Base-by-base conservation (phyloP, 2,888 invertebrate genomes). In the Eupithecia abbreviata region DNA sequence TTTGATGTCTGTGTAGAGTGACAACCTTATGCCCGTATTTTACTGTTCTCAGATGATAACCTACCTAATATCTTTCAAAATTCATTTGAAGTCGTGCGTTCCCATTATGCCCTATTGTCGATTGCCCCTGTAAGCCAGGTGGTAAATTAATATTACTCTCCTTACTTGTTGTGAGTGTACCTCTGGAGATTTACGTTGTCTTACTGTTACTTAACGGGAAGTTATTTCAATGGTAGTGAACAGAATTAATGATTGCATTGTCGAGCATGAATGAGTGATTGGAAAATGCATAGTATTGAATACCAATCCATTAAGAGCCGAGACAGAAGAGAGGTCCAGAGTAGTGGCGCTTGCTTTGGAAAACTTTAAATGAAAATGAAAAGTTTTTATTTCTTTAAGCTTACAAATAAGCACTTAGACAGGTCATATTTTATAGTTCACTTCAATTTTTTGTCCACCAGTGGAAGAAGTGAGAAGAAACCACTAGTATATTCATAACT, bases 261-360 rank as follows among this genome's bases (percentile, higher is more conserved):
- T 79, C 79, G 73, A 77, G 47, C 79, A 79, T 79, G 77, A 77
- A 76, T 82, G 81, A 82, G 77, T 75, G 81, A 82, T 81, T 81
- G 78, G 55, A 75, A 73, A 76, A 77, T 79, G 72, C 76, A 77
- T 75, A 77, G 73, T 72, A 72, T 67, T 49, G 67, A 77, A 74
- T 73, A 67, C n/a, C 73, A 62, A 75, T 78, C 73, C 47, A 75
- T 78, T 72, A 72, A 68, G 66, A 65, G 47, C 12, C 45, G 58
- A 76, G 66, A 68, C 58, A 65, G 47, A 7, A 45, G 58, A 76
- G 66, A 74, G 71, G 42, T 30, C 30, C 12, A 62, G 30, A 62
- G 18, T 12, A 30, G 30, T 30, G 62, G 30, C 30, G 18, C 30
- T 30, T 62, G 4, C 12, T 10, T 62, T 4, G 0, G 12, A 62